phyloP scores from a whole-genome alignment of 1,140 invertebrate genomes.

The Pachyrhynchus sulphureomaculatus region DNA sequence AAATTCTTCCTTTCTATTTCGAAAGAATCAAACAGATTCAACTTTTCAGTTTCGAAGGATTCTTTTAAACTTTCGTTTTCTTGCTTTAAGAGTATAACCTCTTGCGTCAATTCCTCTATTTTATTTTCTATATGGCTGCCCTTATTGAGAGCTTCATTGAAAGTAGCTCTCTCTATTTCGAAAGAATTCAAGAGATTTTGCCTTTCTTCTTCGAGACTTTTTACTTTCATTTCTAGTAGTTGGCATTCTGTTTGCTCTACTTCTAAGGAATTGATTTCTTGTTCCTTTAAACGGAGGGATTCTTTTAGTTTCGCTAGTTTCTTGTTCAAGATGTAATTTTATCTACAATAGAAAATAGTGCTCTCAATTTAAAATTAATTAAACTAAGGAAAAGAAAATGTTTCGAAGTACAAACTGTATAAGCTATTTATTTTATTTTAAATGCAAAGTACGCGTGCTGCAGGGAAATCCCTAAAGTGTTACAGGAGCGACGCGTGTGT shows the following conservation, averaged over 20 bases:
- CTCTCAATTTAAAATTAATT: no score
- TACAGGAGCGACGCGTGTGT: no score
- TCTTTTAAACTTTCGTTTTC: conserved; percentile 10
- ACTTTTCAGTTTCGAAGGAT: background rate
- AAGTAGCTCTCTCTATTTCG: conserved; percentile 23
- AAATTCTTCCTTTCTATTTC: conserved; percentile 14
- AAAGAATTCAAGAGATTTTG: conserved; percentile 25
- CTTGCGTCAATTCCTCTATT: conserved; percentile 26
- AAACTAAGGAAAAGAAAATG: no score
- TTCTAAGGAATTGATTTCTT: conserved; percentile 35
- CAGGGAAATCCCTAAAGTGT: no score
- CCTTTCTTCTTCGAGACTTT: conserved; percentile 33
- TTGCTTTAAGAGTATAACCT: conserved; percentile 8
- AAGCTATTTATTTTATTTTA: no score
- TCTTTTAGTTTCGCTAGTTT: conserved; percentile 20
- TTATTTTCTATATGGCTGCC: conserved; percentile 9
- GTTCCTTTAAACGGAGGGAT: conserved; percentile 37
- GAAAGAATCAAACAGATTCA: conserved; percentile 10
- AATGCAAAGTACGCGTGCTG: no score
- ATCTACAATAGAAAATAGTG: background rate
- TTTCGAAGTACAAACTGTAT: no score
- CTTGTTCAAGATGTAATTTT: conserved; percentile 20
- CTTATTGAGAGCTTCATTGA: conserved; percentile 22
- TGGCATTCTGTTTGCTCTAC: conserved; percentile 46
- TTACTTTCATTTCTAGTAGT: conserved; percentile 41